These are phyloP conservation scores for Drosophila jambulina DNA, from an alignment of 1,140 invertebrate species.

Conservation along the genomic window DNA sequence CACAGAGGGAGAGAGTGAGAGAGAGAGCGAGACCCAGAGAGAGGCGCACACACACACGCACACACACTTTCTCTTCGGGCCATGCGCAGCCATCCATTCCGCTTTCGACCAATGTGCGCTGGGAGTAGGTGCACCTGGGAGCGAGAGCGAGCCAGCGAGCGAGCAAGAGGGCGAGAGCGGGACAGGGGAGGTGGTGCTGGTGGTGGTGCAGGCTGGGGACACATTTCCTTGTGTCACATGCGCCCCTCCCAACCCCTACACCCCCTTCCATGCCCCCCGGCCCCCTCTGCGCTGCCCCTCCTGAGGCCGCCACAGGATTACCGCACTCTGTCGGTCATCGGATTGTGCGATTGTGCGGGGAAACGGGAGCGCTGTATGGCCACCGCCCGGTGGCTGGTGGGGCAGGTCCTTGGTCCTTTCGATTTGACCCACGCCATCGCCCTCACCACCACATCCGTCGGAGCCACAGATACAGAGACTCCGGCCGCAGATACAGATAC, in stretches of 20 bases:
- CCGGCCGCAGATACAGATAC: conserved; percentile 1
- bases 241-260: conserved; percentile 3
- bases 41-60: conserved; percentile 11
- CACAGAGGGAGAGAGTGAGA: background rate
- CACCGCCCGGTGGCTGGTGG: conserved; percentile 8
- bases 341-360: conserved; percentile 50
- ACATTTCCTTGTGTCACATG: conserved; percentile 73
- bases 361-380: conserved; percentile 57
- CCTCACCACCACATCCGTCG: background rate
- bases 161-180: background rate
- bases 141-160: background rate
- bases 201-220: conserved; percentile 46
- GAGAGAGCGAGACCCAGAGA: background rate
- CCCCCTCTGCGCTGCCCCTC: background rate
- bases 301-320: conserved; percentile 8
- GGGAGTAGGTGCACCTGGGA: conserved; percentile 52
- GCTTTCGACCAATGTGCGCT: conserved; percentile 70
- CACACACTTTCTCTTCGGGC: conserved; percentile 32
- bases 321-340: conserved; percentile 58
- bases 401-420: conserved; percentile 35
- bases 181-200: background rate
- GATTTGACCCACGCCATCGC: conserved; percentile 18
- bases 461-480: background rate
- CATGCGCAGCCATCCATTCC: conserved; percentile 70
- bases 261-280: background rate